Percentiles rank a stretch among this genome's conserved stretches.
These are phyloP conservation scores for Rhizoglyphus robini DNA, from an alignment of 1,140 invertebrate species.

Conservation along the genomic window DNA sequence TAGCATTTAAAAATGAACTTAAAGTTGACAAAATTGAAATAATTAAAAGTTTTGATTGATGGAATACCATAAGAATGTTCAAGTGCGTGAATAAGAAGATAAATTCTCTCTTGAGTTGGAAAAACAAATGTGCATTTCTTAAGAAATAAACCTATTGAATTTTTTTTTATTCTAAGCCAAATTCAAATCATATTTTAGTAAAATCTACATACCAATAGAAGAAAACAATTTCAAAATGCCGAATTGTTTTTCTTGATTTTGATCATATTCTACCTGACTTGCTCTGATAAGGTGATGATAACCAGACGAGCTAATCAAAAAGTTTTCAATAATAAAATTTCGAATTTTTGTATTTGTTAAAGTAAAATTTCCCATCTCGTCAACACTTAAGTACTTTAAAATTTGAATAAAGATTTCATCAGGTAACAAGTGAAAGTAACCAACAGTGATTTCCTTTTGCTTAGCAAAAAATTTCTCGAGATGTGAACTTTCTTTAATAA, in stretches of 20 bases:
- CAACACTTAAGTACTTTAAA: neutral
- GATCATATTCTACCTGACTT: neutral
- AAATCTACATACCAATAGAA: no score
- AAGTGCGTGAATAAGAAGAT: neutral
- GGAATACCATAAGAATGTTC: neutral
- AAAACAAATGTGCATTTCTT: neutral
- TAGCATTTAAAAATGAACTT: constrained; percentile 1
- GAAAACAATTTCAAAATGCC: no score
- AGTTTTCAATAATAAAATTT: neutral
- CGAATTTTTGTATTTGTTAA: constrained; percentile 1
- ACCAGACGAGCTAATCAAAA: neutral
- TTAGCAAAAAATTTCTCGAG: no score
- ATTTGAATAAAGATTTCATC: neutral
- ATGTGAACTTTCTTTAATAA: no score
- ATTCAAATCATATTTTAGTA: no score
- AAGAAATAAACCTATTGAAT: neutral
- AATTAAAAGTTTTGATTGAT: neutral
- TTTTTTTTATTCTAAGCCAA: neutral
- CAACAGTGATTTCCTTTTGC: neutral
- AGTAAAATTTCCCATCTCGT: neutral
- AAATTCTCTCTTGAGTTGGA: neutral
- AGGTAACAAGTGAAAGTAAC: neutral
- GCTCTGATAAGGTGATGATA: neutral
- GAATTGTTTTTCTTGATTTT: neutral
- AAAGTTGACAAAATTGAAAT: neutral